These are phyloP conservation scores for Gambusia holbrooki DNA, from an alignment of 2,113 vertebrate genomes.

Conservation along the genomic window DNA sequence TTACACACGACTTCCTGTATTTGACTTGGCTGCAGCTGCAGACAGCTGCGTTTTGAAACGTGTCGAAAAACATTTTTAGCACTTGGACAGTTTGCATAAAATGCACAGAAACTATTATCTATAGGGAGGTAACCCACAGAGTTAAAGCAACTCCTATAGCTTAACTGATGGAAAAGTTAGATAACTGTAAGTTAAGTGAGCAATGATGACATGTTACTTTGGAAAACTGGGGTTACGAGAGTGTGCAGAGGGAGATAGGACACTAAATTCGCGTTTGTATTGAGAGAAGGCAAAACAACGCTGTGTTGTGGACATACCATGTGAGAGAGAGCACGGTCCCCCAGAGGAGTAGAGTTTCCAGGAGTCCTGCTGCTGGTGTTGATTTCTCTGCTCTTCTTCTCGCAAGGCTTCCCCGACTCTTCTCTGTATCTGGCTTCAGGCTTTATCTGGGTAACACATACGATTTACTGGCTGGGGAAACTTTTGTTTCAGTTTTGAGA, in stretches of 20 bases:
- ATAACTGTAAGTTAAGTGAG: not conserved
- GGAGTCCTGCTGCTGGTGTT: constrained; percentile 13
- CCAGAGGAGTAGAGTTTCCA: constrained; percentile 46
- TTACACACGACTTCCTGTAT: not conserved
- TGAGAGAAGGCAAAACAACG: not conserved
- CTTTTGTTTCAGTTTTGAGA: not conserved
- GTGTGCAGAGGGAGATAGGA: not conserved
- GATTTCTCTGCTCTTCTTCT: constrained; percentile 23
- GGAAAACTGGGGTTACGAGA: not conserved
- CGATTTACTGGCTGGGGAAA: not conserved
- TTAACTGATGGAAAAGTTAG: not conserved
- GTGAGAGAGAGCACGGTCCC: constrained; percentile 40
- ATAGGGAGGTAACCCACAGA: constrained; percentile 17
- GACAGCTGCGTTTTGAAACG: not conserved
- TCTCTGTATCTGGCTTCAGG: not conserved
- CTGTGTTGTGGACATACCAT: constrained; percentile 62
- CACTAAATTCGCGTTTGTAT: not conserved
- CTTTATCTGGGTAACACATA: not conserved
- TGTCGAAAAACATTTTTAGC: not conserved
- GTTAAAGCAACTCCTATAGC: not conserved
- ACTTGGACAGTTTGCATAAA: not conserved
- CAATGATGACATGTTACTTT: not conserved
- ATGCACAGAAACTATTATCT: not conserved
- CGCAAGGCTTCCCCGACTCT: not conserved
- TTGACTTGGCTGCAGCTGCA: not conserved